Evolutionary conservation across 2,113 vertebrate genomes (phyloP).

Genomic region (Dipodomys ordii): DNA sequence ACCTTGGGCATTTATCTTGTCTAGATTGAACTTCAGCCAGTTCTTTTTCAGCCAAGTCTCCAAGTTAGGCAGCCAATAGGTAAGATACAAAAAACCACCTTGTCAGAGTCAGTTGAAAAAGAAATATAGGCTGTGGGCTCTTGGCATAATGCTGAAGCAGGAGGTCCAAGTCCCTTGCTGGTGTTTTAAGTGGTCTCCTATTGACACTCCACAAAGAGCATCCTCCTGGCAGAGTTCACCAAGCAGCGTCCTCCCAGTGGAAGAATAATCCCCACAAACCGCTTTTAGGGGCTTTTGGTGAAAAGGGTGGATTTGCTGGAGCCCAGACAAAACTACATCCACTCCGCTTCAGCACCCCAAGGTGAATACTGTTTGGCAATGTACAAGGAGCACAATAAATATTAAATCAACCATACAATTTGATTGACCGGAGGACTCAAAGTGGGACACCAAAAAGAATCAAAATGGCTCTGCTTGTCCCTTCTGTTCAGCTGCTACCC

Average conservation of each 20-base stretch:
- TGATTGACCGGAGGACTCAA: not conserved
- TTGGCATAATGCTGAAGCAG: conserved; percentile 50
- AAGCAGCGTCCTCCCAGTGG: not conserved
- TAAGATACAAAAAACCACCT: conserved; percentile 64
- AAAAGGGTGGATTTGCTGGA: conserved; percentile 38
- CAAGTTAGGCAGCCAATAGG: conserved; percentile 49
- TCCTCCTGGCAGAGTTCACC: conserved; percentile 32
- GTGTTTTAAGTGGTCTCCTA: conserved; percentile 58
- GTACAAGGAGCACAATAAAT: not conserved
- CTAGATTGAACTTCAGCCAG: conserved; percentile 60
- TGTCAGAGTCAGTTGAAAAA: conserved; percentile 62
- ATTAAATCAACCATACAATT: conserved; percentile 39
- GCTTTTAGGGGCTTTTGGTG: conserved; percentile 66
- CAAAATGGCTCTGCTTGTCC: not conserved
- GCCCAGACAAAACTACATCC: conserved; percentile 42
- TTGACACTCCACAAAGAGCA: conserved; percentile 39
- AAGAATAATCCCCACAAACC: conserved; percentile 29
- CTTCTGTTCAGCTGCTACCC: not conserved
- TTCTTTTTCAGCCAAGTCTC: conserved; percentile 62
- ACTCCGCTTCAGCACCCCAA: not conserved
- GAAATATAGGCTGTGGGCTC: conserved; percentile 62
- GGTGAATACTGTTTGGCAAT: conserved; percentile 28
- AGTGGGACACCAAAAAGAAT: not conserved
- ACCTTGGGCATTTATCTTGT: conserved; percentile 57
- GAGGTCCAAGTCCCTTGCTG: conserved; percentile 59